A percentile compares a stretch with the other conserved stretches of the same genome.
Evolutionary conservation across 2,888 invertebrate species (phyloP).

Genomic region (Sclerodermus sp.): DNA sequence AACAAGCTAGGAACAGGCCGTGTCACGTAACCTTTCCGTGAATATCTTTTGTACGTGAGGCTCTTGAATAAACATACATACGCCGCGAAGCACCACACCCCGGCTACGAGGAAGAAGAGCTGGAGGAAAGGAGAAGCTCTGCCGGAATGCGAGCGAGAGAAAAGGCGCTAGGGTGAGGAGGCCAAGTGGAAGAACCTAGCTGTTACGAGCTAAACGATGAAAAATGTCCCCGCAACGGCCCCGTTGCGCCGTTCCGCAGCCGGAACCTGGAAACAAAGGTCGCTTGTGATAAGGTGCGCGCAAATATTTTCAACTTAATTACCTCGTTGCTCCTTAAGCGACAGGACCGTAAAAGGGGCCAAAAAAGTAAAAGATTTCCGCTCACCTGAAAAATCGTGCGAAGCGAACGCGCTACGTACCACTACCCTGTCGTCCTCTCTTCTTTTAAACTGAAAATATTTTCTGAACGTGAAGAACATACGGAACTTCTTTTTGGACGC

Average conservation of each 20-base stretch:
- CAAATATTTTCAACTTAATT: conserved; percentile 52
- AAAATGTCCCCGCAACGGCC: conserved; percentile 47
- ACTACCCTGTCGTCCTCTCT: no score
- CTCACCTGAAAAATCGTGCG: no score
- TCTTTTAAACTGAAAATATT: no score
- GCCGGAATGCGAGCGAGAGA: conserved; percentile 7
- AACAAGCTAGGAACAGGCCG: no score
- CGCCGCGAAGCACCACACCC: conserved; percentile 35
- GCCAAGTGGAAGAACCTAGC: conserved; percentile 18
- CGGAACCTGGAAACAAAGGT: no score
- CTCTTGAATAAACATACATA: conserved; percentile 55
- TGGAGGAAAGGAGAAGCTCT: conserved; percentile 5
- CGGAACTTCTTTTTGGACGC: no score
- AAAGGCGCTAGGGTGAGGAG: not conserved
- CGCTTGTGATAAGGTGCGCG: conserved; percentile 34
- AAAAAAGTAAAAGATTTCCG: no score
- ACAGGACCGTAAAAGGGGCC: no score
- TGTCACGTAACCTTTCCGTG: conserved; percentile 47
- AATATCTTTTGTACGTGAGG: conserved; percentile 52
- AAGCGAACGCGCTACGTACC: no score
- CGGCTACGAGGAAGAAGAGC: conserved; percentile 10
- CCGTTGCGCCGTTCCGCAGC: no score
- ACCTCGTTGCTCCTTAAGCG: no score
- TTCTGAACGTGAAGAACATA: no score
- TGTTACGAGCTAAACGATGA: conserved; percentile 51